Evolutionary conservation across 2,797 vertebrate species (phyloP), one percentile per base, ranked within the genome.

Genomic region (Cetoscarus ocellatus): DNA sequence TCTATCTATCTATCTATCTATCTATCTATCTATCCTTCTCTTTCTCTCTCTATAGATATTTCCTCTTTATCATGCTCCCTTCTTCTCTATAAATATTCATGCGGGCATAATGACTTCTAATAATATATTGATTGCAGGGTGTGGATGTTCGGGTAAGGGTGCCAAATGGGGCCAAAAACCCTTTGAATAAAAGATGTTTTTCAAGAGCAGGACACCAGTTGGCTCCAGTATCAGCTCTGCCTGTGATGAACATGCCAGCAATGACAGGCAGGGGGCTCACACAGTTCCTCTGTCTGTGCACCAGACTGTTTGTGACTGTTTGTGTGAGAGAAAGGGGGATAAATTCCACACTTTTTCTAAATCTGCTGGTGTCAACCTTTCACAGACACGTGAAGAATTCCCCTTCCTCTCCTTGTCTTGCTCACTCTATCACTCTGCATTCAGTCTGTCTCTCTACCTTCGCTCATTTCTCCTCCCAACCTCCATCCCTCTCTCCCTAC

Each of bases 101-200:
- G 87, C 0, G 5, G 59, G 56, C 61, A 70, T 89, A 91, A 91
- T 90, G 84, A 83, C 73, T 78, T 61, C 86, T 91, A 90, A 92
- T 93, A 91, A 90, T 90, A 88, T 91, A 93, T 92, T 87, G 90
- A 92, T 91, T 87, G 42, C 67, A 79, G 52, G 56, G 70, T 74
- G 82, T 90, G 86, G 81, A 79, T 73, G 85, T 76, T 49, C 59
- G 75, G 75, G 58, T 81, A 80, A 84, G 77, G 85, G 86, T 89
- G 82, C 70, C 62, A 73, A 67, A 65, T 38, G 77, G 87, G 79
- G 79, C 73, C 84, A 77, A 88, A 88, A 86, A 91, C 83, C 86
- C 70, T 67, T 56, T 91, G 81, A 91, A 91, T 91, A 82, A 90
- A 90, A 86, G 64, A 88, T 91, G 75, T 52, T 47, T 67, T 59